Conservation (phyloP, 1,140 invertebrate genomes). For the Aporrectodea caliginosa region DNA sequence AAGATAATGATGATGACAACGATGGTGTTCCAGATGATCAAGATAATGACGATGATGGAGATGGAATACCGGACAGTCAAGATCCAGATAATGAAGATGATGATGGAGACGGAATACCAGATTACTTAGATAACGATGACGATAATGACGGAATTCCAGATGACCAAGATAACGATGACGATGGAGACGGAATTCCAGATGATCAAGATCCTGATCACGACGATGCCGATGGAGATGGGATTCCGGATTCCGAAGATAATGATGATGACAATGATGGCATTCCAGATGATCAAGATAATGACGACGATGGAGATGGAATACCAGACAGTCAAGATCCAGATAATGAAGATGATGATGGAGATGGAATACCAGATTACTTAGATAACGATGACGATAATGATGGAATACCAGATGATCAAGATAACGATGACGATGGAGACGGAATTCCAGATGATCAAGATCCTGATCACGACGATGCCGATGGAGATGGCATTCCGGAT, state of each 20-base stretch:
- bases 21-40: conserved; percentile 18
- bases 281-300: conserved; percentile 18
- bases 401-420: conserved; percentile 1
- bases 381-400: conserved; percentile 23
- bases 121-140: neutral
- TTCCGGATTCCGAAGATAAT: conserved; percentile 16
- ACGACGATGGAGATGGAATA: conserved; percentile 16
- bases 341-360: conserved; percentile 16
- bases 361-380: conserved; percentile 22
- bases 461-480: neutral
- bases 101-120: conserved; percentile 10
- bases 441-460: conserved; percentile 23
- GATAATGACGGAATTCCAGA: conserved; percentile 18
- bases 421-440: conserved; percentile 13
- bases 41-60: conserved; percentile 11
- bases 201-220: neutral
- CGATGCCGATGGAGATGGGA: conserved; percentile 22
- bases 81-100: conserved; percentile 18
- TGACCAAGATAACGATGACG: conserved; percentile 5
- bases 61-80: conserved; percentile 12
- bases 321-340: conserved; percentile 16
- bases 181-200: conserved; percentile 19
- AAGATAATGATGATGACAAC: conserved; percentile 7
- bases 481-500: neutral
- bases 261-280: conserved; percentile 20